Evolutionary conservation across 2,888 invertebrate genomes (phyloP).

Genomic region (Aleiodes alternator): DNA sequence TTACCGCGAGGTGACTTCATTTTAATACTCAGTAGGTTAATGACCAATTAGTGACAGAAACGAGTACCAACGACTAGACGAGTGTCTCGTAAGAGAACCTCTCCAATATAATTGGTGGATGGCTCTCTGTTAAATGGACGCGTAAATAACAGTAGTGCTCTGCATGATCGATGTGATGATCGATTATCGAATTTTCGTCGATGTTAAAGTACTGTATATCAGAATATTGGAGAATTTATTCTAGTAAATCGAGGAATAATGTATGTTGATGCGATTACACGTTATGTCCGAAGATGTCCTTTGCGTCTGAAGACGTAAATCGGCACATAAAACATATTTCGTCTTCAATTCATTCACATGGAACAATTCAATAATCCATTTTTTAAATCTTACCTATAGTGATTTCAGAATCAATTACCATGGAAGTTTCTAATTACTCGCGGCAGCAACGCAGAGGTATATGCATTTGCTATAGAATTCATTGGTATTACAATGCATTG

Average conservation of each 20-base stretch:
- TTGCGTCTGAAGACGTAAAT: too few species aligned
- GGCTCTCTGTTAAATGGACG: constrained; percentile 17
- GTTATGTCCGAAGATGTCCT: too few species aligned
- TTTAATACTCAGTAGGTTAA: constrained; percentile 55
- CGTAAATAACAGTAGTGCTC: constrained; percentile 16
- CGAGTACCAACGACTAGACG: constrained; percentile 30
- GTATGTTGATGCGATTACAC: not conserved
- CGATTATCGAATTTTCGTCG: constrained; percentile 11
- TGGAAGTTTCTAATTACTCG: too few species aligned
- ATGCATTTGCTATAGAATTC: too few species aligned
- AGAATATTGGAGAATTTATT: not conserved
- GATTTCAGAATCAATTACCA: too few species aligned
- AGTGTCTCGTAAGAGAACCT: constrained; percentile 20
- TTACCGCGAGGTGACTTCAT: constrained; percentile 51
- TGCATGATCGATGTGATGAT: constrained; percentile 10
- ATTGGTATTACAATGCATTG: too few species aligned
- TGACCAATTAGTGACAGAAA: constrained; percentile 58
- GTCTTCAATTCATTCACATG: too few species aligned
- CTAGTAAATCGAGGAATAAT: not conserved
- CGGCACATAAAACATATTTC: too few species aligned
- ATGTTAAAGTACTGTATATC: not conserved
- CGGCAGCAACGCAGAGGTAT: too few species aligned
- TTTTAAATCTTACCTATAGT: too few species aligned
- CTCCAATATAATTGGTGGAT: constrained; percentile 33
- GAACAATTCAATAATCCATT: too few species aligned